A percentile compares a stretch with the other conserved stretches of the same genome.
These are phyloP conservation scores for Panzeria rudis DNA, from an alignment of 2,888 invertebrate species.

Conservation along the genomic window DNA sequence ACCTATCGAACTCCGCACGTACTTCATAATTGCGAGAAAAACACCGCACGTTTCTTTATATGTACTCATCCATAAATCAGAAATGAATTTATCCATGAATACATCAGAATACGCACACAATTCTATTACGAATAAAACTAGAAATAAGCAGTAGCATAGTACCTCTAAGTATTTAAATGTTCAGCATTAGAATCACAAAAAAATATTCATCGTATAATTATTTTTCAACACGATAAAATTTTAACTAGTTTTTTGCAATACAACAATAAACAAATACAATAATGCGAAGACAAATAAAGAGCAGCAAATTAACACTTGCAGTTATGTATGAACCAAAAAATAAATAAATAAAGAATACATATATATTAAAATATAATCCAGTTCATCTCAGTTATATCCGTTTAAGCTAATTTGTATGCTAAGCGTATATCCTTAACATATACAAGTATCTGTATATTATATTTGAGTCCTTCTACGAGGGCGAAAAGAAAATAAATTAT, in stretches of 20 bases:
- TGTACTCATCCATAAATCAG: too few relatives aligned
- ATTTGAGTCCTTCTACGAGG: slow-evolving; percentile 30
- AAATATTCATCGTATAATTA: neutral
- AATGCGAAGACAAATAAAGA: too few relatives aligned
- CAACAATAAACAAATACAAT: neutral
- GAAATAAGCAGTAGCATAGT: too few relatives aligned
- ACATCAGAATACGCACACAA: too few relatives aligned
- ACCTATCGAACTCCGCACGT: too few relatives aligned
- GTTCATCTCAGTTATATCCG: slow-evolving; percentile 46
- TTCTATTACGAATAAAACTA: too few relatives aligned
- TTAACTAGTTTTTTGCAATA: slow-evolving; percentile 40
- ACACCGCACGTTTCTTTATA: too few relatives aligned
- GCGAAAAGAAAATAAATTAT: neutral
- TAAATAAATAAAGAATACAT: neutral
- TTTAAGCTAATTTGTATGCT: slow-evolving; percentile 72
- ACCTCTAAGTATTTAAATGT: too few relatives aligned
- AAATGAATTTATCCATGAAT: too few relatives aligned
- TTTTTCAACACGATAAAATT: neutral
- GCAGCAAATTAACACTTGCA: slow-evolving; percentile 56
- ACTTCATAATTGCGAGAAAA: too few relatives aligned
- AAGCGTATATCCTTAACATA: slow-evolving; percentile 55
- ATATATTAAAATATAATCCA: slow-evolving; percentile 6
- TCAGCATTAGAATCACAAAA: too few relatives aligned
- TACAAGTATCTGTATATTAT: neutral
- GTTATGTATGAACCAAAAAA: slow-evolving; percentile 3